These are phyloP conservation scores for Gallinago stenura DNA, from an alignment of 2,797 vertebrate species.

Conservation along the genomic window DNA sequence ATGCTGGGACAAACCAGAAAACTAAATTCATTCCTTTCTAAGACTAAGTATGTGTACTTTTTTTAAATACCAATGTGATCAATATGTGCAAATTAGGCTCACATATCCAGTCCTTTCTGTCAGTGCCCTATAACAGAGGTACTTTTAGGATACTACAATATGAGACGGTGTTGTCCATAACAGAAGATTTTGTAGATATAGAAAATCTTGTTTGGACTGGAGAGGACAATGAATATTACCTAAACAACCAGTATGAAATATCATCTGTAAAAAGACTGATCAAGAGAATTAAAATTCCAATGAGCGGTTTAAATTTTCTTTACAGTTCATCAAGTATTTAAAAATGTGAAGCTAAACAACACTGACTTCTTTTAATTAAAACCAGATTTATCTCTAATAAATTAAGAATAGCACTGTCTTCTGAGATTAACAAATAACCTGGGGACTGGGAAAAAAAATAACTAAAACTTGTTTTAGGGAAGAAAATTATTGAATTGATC, in stretches of 20 bases:
- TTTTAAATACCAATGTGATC: not conserved
- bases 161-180: not conserved
- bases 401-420: not conserved
- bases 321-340: not conserved
- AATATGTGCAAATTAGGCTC: not conserved
- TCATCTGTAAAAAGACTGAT: not conserved
- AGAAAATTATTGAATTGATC: not conserved
- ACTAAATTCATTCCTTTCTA: not conserved
- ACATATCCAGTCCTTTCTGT: not conserved
- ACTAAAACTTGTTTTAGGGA: rapidly evolving
- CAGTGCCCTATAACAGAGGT: not conserved
- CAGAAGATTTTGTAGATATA: not conserved
- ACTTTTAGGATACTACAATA: not conserved
- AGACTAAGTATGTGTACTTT: rapidly evolving
- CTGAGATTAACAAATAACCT: not conserved
- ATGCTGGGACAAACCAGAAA: not conserved
- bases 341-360: not conserved
- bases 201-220: not conserved
- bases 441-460: not conserved
- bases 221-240: not conserved
- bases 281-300: not conserved
- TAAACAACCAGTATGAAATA: not conserved
- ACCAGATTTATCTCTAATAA: not conserved
- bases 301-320: not conserved
- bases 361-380: not conserved